A percentile compares a stretch with the other conserved stretches of the same genome.
These are phyloP conservation scores for Tinea trinotella DNA, from an alignment of 2,888 invertebrate genomes.

Conservation along the genomic window DNA sequence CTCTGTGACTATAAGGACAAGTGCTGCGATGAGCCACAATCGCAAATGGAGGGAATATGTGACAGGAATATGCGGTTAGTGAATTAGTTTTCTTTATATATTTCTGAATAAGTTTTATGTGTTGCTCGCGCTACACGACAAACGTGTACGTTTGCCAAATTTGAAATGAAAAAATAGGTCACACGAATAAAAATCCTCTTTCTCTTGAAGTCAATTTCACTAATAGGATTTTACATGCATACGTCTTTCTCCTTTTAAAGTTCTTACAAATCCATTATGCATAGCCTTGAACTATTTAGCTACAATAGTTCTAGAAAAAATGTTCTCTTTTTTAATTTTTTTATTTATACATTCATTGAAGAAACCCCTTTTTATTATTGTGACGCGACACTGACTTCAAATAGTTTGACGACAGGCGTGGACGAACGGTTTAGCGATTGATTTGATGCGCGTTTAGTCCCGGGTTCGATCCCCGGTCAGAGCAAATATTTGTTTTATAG, in stretches of 20 bases:
- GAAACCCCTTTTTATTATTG: too few species aligned
- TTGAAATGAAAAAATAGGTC: background rate
- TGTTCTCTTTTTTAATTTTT: too few species aligned
- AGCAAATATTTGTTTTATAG: too few species aligned
- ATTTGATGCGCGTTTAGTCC: too few species aligned
- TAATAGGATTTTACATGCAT: background rate
- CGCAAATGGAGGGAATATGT: constrained; percentile 66
- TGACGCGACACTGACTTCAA: too few species aligned
- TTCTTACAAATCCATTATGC: background rate
- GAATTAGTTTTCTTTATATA: constrained; percentile 31
- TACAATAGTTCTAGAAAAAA: too few species aligned
- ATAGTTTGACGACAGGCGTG: too few species aligned
- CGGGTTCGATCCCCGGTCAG: too few species aligned
- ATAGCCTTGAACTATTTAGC: background rate
- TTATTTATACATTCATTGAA: too few species aligned
- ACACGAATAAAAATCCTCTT: background rate
- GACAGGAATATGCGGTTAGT: constrained; percentile 65
- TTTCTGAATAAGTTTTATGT: background rate
- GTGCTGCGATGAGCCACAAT: constrained; percentile 47
- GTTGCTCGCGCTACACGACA: background rate
- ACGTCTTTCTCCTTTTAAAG: background rate
- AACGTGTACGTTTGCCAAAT: background rate
- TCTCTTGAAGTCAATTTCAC: background rate
- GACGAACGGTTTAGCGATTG: too few species aligned
- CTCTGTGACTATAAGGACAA: background rate